Evolutionary conservation across 2,113 vertebrate species (phyloP).

Genomic region (Odocoileus hemionus): DNA sequence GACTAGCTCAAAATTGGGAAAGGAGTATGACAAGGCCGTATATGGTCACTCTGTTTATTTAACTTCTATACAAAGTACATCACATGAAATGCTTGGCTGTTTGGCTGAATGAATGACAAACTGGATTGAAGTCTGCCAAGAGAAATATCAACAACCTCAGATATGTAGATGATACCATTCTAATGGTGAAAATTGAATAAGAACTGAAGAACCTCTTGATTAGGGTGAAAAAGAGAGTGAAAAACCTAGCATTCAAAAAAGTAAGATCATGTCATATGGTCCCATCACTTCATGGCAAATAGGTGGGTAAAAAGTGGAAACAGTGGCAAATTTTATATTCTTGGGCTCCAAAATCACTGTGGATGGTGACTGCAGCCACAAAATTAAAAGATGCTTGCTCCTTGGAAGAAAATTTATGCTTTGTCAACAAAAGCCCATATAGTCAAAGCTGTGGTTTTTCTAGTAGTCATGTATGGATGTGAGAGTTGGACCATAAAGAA

Average conservation of each 20-base stretch:
- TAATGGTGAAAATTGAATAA: not conserved
- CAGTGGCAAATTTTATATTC: not conserved
- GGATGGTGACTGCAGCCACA: not conserved
- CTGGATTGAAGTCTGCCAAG: not conserved
- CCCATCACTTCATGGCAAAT: not conserved
- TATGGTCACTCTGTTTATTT: not conserved
- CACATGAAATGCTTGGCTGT: not conserved
- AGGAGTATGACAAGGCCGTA: not conserved
- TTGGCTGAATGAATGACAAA: not conserved
- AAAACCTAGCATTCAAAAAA: not conserved
- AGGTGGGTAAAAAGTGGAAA: not conserved
- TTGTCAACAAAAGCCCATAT: not conserved
- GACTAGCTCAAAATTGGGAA: not conserved
- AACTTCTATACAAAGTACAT: not conserved
- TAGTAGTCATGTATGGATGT: too few species aligned
- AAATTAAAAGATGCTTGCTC: not conserved
- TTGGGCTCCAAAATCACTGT: not conserved
- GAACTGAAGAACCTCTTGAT: not conserved
- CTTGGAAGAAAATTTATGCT: not conserved
- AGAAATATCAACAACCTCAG: not conserved
- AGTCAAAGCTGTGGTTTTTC: too few species aligned
- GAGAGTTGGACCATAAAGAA: too few species aligned
- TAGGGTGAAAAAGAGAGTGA: not conserved
- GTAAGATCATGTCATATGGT: not conserved
- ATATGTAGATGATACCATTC: not conserved